Conservation (phyloP, 2,113 vertebrate species). For the Clinocottus analis region DNA sequence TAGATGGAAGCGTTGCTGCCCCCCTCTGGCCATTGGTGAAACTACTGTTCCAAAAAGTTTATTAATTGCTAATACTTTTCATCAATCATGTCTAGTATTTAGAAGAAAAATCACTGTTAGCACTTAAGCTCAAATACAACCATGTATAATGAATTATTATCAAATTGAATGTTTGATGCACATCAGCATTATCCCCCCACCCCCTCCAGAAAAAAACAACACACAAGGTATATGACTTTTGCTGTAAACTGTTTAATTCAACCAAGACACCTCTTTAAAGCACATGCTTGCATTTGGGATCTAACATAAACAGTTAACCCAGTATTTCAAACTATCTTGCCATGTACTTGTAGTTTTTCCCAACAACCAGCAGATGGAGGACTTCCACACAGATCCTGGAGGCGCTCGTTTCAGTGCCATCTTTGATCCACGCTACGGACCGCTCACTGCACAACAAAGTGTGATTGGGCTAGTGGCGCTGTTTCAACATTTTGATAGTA, state of each 20-base stretch:
- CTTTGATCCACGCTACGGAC: too few species aligned
- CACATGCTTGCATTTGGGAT: not conserved
- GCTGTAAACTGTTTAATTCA: not conserved
- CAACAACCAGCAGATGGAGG: conserved; percentile 34
- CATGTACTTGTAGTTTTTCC: conserved; percentile 13
- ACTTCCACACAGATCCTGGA: not conserved
- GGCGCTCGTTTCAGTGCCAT: not conserved
- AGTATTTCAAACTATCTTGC: not conserved
- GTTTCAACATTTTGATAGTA: too few species aligned
- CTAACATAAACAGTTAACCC: not conserved
- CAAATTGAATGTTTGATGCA: not conserved
- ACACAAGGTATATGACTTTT: not conserved
- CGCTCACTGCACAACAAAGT: too few species aligned
- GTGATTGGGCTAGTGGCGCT: too few species aligned
- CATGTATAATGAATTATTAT: not conserved
- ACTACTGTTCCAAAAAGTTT: not conserved
- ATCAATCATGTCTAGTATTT: not conserved
- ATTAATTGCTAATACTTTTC: not conserved
- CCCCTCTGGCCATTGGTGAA: not conserved
- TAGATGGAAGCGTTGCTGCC: not conserved
- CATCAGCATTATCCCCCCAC: not conserved
- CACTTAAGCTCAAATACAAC: not conserved
- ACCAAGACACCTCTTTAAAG: not conserved
- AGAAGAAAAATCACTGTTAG: not conserved
- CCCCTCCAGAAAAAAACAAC: not conserved